Evolutionary conservation across 2,113 vertebrate genomes (phyloP).

Genomic region (Rhynchopsitta pachyrhyncha): DNA sequence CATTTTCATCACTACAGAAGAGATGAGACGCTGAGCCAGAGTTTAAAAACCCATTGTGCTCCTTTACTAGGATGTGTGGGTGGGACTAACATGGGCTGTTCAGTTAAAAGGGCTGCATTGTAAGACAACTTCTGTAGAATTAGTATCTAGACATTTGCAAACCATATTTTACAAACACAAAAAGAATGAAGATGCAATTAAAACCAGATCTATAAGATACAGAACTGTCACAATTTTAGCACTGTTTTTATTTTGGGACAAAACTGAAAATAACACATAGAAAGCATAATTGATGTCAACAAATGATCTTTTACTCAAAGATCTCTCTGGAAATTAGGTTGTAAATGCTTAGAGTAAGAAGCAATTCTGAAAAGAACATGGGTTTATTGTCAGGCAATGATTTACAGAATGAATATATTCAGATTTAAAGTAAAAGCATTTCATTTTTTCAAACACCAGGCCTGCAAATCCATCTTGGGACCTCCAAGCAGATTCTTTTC

Average conservation of each 20-base stretch:
- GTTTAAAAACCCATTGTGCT: background rate
- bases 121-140: background rate
- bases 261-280: background rate
- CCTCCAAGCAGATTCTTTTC: slow-evolving; percentile 37
- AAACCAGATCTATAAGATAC: background rate
- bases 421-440: slow-evolving; percentile 18
- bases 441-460: background rate
- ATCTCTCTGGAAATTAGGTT: slow-evolving; percentile 2
- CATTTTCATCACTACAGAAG: slow-evolving; percentile 34
- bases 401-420: slow-evolving; percentile 50
- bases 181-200: background rate
- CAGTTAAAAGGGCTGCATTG: background rate
- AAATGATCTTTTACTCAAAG: background rate
- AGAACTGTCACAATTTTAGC: background rate
- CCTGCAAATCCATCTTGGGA: slow-evolving; percentile 47
- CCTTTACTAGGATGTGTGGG: background rate
- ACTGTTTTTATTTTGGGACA: background rate
- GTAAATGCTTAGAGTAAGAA: slow-evolving; percentile 8
- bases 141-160: background rate
- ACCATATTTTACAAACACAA: background rate
- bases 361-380: background rate
- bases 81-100: background rate
- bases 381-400: slow-evolving; percentile 35
- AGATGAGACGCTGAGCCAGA: slow-evolving; percentile 35
- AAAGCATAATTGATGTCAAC: background rate